These are phyloP conservation scores for Archips crataeganus DNA, from an alignment of 2,888 invertebrate genomes.

Conservation along the genomic window DNA sequence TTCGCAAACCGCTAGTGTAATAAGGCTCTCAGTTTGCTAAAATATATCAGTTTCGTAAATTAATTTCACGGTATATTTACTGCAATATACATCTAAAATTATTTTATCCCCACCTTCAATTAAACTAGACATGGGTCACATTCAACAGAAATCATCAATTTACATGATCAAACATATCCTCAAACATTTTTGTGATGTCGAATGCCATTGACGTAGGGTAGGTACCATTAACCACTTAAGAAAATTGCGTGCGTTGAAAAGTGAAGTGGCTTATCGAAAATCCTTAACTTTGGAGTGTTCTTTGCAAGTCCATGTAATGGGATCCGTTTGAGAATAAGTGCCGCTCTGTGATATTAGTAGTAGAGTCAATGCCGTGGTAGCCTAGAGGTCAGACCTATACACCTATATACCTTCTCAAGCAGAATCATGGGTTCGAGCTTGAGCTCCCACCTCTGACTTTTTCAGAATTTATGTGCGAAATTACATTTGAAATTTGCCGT, in stretches of 20 bases:
- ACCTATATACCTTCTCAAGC: too few species aligned
- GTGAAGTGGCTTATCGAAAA: neutral
- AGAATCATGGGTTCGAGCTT: too few species aligned
- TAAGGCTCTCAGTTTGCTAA: too few species aligned
- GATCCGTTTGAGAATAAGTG: neutral
- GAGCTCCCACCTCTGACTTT: too few species aligned
- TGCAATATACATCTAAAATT: neutral
- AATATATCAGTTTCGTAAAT: too few species aligned
- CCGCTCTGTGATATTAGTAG: neutral
- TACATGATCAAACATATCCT: slow-evolving; percentile 5
- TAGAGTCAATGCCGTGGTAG: too few species aligned
- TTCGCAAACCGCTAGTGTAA: too few species aligned
- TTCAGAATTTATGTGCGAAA: too few species aligned
- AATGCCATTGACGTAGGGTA: neutral
- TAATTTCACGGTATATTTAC: too few species aligned
- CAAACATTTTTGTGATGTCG: neutral
- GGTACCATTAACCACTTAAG: neutral
- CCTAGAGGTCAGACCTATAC: too few species aligned
- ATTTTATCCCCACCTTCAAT: neutral
- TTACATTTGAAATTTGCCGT: too few species aligned
- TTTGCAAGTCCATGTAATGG: neutral
- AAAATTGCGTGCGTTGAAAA: neutral
- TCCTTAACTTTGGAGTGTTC: neutral
- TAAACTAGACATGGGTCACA: neutral
- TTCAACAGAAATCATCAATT: neutral